These are phyloP conservation scores for Amblyopsis rosae DNA, from an alignment of 2,113 vertebrate genomes.

Conservation along the genomic window DNA sequence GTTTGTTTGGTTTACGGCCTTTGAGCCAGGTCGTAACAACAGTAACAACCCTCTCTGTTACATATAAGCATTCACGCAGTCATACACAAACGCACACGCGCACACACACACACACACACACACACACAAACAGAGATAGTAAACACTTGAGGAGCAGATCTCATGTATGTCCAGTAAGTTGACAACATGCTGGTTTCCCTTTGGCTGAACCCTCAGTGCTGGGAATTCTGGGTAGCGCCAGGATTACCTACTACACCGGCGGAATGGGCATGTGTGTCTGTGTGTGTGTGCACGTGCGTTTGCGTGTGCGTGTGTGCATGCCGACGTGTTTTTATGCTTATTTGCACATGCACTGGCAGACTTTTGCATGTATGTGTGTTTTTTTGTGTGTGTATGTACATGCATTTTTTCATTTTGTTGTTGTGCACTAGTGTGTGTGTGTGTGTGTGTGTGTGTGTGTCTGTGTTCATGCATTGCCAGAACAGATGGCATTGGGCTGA, in stretches of 20 bases:
- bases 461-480: slow-evolving; percentile 39
- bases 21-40: too few species aligned
- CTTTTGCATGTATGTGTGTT: not conserved
- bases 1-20: too few species aligned
- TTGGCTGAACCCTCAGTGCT: slow-evolving; percentile 69
- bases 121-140: slow-evolving; percentile 16
- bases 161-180: slow-evolving; percentile 46
- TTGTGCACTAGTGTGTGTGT: slow-evolving; percentile 6
- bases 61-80: not conserved
- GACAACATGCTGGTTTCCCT: slow-evolving; percentile 65
- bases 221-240: slow-evolving; percentile 60
- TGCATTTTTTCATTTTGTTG: not conserved
- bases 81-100: not conserved
- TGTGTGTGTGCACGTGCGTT: not conserved
- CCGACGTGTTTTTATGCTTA: not conserved
- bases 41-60: too few species aligned
- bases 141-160: slow-evolving; percentile 31
- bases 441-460: slow-evolving; percentile 14
- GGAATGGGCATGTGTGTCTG: slow-evolving; percentile 8
- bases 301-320: slow-evolving; percentile 3
- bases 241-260: slow-evolving; percentile 54
- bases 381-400: slow-evolving; percentile 1
- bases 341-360: not conserved
- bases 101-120: slow-evolving; percentile 29
- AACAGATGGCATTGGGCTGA: slow-evolving; percentile 76